Evolutionary conservation across 37 sponge, comb jelly and placozoan genomes (phyloP).

Genomic region (Tethya wilhelma): DNA sequence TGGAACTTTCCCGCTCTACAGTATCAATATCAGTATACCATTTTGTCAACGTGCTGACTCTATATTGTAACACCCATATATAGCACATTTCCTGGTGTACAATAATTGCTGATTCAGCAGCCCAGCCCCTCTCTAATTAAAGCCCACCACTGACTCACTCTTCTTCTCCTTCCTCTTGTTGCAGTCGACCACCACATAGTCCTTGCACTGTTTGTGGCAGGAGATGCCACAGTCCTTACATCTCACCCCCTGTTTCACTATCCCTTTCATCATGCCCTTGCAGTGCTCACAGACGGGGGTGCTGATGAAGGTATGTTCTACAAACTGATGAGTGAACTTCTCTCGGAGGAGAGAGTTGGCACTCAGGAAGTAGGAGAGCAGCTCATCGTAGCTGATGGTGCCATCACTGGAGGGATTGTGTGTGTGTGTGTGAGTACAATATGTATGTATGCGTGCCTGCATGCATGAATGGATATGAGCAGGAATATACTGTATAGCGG

Average conservation of each 20-base stretch:
- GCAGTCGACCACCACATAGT: constrained; percentile 84
- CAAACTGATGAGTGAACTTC: constrained; percentile 81
- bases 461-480: no score
- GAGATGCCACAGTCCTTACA: constrained; percentile 79
- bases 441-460: no score
- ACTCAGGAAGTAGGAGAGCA: constrained; percentile 71
- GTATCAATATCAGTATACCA: no score
- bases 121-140: no score
- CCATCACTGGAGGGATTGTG: constrained; percentile 73
- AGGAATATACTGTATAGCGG: no score
- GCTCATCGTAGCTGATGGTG: constrained; percentile 72
- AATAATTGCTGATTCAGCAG: no score
- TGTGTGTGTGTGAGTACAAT: no score
- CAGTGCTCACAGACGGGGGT: constrained; percentile 73
- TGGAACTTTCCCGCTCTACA: no score
- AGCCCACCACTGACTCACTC: no score
- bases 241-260: constrained; percentile 76
- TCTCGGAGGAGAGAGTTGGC: constrained; percentile 64
- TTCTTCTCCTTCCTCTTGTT: constrained; percentile 56
- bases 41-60: no score
- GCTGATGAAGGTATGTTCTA: constrained; percentile 71
- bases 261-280: constrained; percentile 77
- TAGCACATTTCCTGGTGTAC: no score
- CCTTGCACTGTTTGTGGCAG: constrained; percentile 84
- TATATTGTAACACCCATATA: no score